These are phyloP conservation scores for Trachymyrmex cornetzi DNA, from an alignment of 1,140 invertebrate genomes.

Conservation along the genomic window DNA sequence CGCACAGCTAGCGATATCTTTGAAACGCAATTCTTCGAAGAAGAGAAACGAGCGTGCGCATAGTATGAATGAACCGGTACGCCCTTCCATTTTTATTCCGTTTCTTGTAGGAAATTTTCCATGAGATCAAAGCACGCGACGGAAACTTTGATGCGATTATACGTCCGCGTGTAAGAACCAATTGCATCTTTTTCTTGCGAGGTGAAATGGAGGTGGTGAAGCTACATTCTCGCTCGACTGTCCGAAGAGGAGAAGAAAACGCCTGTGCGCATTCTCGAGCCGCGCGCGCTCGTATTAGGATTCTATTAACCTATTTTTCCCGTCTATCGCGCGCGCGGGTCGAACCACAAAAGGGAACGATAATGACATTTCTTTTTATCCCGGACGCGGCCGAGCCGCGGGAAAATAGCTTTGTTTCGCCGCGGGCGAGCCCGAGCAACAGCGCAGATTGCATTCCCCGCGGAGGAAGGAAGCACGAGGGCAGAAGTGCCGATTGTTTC, in stretches of 20 bases:
- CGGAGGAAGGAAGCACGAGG: neutral
- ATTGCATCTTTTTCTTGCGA: conserved; percentile 63
- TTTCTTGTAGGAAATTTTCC: conserved; percentile 38
- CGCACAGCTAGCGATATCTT: neutral
- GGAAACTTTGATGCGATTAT: conserved; percentile 72
- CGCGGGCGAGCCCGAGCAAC: neutral
- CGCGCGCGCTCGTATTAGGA: conserved; percentile 61
- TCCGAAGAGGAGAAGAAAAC: conserved; percentile 46
- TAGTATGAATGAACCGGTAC: conserved; percentile 33
- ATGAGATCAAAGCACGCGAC: conserved; percentile 69
- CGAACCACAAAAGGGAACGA: conserved; percentile 53
- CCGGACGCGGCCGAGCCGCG: neutral
- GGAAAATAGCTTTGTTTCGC: conserved; percentile 56
- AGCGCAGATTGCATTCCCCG: conserved; percentile 45
- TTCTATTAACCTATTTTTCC: conserved; percentile 74
- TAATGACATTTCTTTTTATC: conserved; percentile 65
- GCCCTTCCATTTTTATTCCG: conserved; percentile 40
- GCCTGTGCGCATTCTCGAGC: conserved; percentile 13
- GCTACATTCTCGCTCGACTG: neutral
- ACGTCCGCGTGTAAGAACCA: conserved; percentile 66
- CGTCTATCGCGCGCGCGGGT: conserved; percentile 49
- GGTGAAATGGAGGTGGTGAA: conserved; percentile 9
- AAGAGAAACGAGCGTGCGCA: conserved; percentile 3
- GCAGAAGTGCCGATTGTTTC: conserved; percentile 52
- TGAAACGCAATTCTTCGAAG: neutral